These are phyloP conservation scores for Babyrousa celebensis DNA, from an alignment of 2,797 vertebrate species.

Conservation along the genomic window DNA sequence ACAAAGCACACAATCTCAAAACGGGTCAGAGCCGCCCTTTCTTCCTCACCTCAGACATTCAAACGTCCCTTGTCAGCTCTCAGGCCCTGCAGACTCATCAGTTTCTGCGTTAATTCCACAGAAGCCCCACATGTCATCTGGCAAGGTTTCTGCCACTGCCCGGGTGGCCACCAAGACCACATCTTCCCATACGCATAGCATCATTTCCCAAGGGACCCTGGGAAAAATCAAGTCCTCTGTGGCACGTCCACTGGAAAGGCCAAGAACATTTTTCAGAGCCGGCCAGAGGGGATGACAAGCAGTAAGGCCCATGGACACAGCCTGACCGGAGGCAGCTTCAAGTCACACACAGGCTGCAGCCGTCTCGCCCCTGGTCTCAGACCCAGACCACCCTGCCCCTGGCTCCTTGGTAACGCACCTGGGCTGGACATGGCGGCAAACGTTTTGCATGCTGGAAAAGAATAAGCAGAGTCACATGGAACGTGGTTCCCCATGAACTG, in stretches of 20 bases:
- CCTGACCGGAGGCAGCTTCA: neutral
- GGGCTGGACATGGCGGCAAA: neutral
- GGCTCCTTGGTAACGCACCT: neutral
- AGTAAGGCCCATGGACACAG: neutral
- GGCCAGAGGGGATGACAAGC: neutral
- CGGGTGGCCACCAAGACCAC: neutral
- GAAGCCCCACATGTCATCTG: neutral
- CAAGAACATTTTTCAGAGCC: neutral
- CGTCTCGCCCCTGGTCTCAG: neutral
- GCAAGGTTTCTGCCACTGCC: neutral
- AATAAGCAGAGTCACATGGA: neutral
- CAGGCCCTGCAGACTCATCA: conserved; percentile 18
- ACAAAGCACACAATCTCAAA: conserved; percentile 32
- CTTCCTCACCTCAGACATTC: conserved; percentile 19
- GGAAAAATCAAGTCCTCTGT: conserved; percentile 11
- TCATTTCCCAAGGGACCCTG: neutral
- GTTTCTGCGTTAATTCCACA: neutral
- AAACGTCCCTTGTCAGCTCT: neutral
- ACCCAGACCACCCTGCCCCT: neutral
- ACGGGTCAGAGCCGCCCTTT: conserved; percentile 18
- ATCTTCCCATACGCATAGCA: neutral
- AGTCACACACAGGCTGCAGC: rapidly evolving
- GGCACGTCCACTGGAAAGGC: neutral
- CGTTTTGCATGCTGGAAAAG: neutral
- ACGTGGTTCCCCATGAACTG: neutral